A percentile compares a stretch with the other conserved stretches of the same genome.
Conservation (phyloP, 2,113 vertebrate species). For the Thomomys bottae region DNA sequence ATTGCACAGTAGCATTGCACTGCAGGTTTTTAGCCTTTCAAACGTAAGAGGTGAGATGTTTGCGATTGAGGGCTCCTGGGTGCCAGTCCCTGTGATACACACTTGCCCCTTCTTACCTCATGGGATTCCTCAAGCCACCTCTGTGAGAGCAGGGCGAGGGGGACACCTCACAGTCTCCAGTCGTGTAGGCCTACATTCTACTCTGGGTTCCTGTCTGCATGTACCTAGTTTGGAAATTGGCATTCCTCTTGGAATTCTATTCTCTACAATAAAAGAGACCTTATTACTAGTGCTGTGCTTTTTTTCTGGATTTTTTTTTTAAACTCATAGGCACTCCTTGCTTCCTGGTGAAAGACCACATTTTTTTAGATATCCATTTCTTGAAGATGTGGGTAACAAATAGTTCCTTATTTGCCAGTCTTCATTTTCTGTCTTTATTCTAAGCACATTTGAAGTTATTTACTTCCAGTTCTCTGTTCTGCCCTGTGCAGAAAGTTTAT, state of each 20-base stretch:
- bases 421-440: conserved; percentile 55
- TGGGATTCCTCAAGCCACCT: background rate
- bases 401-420: conserved; percentile 44
- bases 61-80: background rate
- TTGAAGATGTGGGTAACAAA: conserved; percentile 51
- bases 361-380: conserved; percentile 43
- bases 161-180: background rate
- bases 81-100: background rate
- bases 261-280: conserved; percentile 38
- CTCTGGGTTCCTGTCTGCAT: conserved; percentile 13
- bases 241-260: conserved; percentile 14
- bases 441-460: conserved; percentile 53
- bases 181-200: conserved; percentile 6
- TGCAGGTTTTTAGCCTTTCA: conserved; percentile 34
- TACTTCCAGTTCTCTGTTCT: conserved; percentile 47
- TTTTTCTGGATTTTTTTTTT: conserved; percentile 24
- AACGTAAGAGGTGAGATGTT: background rate
- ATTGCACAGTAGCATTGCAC: background rate
- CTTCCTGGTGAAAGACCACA: conserved; percentile 24
- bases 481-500: conserved; percentile 71
- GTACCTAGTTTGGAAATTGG: conserved; percentile 46
- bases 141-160: conserved; percentile 25
- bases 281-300: conserved; percentile 2
- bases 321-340: background rate
- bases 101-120: background rate